A percentile compares a stretch with the other conserved stretches of the same genome.
These are phyloP conservation scores for Lissocephala sabroskyi DNA, from an alignment of 2,888 invertebrate genomes.

Conservation along the genomic window DNA sequence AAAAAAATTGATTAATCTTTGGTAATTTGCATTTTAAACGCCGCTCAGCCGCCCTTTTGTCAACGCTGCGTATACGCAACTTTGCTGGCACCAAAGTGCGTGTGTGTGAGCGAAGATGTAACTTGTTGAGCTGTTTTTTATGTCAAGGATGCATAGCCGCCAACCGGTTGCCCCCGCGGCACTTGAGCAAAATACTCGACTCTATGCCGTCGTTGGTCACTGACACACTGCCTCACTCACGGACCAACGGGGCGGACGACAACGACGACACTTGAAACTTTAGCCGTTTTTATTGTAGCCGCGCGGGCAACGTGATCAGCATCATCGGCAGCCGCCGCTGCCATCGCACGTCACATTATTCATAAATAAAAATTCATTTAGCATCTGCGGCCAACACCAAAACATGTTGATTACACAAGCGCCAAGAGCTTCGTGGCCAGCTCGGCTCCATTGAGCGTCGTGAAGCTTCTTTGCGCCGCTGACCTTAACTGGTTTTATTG, in stretches of 20 bases:
- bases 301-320: slow-evolving; percentile 54
- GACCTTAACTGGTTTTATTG: slow-evolving; percentile 65
- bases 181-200: slow-evolving; percentile 26
- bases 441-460: not conserved
- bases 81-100: slow-evolving; percentile 27
- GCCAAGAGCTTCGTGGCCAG: too few relatives aligned
- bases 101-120: slow-evolving; percentile 42
- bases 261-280: slow-evolving; percentile 52
- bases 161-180: slow-evolving; percentile 67
- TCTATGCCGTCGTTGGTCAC: slow-evolving; percentile 31
- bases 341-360: slow-evolving; percentile 47
- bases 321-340: slow-evolving; percentile 23
- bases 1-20: slow-evolving; percentile 2
- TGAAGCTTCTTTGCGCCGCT: slow-evolving; percentile 9
- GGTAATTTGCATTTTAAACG: too few relatives aligned
- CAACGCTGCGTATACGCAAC: slow-evolving; percentile 48
- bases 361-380: slow-evolving; percentile 58
- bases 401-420: slow-evolving; percentile 62
- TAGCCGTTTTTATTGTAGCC: slow-evolving; percentile 52
- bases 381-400: slow-evolving; percentile 41
- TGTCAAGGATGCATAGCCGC: slow-evolving; percentile 70
- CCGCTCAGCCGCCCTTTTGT: slow-evolving; percentile 26
- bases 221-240: slow-evolving; percentile 58
- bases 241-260: slow-evolving; percentile 19
- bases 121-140: slow-evolving; percentile 61